Conservation (phyloP, 2,888 invertebrate species). For the Dasysyrphus tricinctus region DNA sequence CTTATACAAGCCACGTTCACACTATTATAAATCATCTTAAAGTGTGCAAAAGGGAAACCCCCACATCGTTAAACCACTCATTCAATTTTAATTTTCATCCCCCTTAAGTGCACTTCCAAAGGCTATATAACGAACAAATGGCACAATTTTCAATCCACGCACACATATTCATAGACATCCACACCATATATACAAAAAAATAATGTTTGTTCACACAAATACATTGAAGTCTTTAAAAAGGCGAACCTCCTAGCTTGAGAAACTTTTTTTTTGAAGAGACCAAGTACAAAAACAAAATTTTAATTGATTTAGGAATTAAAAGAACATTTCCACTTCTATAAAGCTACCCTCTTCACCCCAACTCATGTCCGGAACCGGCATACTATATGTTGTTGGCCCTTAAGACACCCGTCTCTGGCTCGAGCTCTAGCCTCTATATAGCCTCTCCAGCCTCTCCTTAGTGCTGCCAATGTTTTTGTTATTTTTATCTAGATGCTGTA, state of each 20-base stretch:
- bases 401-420: conserved; percentile 17
- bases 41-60: conserved; percentile 55
- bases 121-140: conserved; percentile 55
- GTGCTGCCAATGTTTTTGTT: conserved; percentile 36
- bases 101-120: conserved; percentile 66
- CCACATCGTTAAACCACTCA: conserved; percentile 68
- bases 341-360: not conserved
- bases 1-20: conserved; percentile 49
- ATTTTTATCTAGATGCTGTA: conserved; percentile 54
- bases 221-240: conserved; percentile 3
- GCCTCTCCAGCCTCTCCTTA: not conserved
- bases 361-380: conserved; percentile 1
- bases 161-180: conserved; percentile 7
- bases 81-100: conserved; percentile 71
- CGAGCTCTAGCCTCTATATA: not conserved
- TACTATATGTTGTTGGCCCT: conserved; percentile 24
- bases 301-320: conserved; percentile 74
- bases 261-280: conserved; percentile 56
- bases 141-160: conserved; percentile 59
- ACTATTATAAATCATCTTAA: conserved; percentile 63
- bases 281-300: conserved; percentile 70
- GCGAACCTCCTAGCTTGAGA: conserved; percentile 28
- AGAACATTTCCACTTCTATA: conserved; percentile 65
- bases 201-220: conserved; percentile 28
- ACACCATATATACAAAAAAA: not conserved